Conservation (phyloP, 2,888 invertebrate genomes). For the Gibbula magus region DNA sequence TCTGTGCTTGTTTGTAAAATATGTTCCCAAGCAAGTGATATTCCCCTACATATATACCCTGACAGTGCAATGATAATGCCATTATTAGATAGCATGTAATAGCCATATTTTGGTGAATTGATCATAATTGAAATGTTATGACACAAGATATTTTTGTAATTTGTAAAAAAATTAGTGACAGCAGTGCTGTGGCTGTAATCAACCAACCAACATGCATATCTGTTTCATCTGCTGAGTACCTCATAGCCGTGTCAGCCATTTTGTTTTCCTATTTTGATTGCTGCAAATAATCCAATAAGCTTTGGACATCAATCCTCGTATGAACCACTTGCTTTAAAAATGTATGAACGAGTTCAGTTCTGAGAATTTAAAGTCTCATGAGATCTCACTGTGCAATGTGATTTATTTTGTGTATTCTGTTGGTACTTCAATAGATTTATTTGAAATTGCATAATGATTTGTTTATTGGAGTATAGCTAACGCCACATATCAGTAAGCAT, state of each 20-base stretch:
- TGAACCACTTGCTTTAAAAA: background rate
- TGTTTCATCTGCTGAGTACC: slow-evolving; percentile 6
- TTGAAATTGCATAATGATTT: slow-evolving; percentile 13
- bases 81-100: slow-evolving; percentile 3
- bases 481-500: no score
- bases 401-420: background rate
- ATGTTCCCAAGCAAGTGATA: background rate
- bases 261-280: background rate
- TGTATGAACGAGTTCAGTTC: background rate
- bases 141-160: slow-evolving; percentile 11
- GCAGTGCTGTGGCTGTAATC: background rate
- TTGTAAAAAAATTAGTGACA: background rate
- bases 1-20: background rate
- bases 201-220: background rate
- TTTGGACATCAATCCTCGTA: background rate
- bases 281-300: background rate
- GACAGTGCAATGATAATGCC: slow-evolving; percentile 8
- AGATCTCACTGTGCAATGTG: slow-evolving; percentile 18
- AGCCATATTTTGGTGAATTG: slow-evolving; percentile 10
- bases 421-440: background rate
- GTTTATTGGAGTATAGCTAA: background rate
- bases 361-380: background rate
- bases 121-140: slow-evolving; percentile 12
- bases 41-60: background rate
- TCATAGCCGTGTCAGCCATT: background rate